A percentile compares a stretch with the other conserved stretches of the same genome.
phyloP scores from a whole-genome alignment of 2,797 vertebrate genomes.

The Macropodus opercularis region DNA sequence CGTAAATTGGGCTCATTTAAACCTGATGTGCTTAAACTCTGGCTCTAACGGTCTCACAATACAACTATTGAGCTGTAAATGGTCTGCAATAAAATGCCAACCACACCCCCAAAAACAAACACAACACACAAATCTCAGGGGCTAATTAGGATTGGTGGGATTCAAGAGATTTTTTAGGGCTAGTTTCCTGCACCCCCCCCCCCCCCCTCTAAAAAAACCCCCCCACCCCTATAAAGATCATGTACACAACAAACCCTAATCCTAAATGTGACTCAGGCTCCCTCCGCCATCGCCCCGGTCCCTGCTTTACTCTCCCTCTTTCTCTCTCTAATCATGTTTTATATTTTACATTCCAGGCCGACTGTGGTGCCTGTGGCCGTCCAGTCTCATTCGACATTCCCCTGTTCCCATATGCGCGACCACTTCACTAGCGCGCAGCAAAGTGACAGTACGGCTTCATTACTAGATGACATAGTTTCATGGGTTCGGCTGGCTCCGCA shows the following conservation, averaged over 20 bases:
- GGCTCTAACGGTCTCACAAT: neutral
- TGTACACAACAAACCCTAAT: slow-evolving; percentile 60
- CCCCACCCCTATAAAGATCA: slow-evolving; percentile 43
- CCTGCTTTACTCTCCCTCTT: slow-evolving; percentile 17
- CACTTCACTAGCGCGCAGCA: slow-evolving; percentile 45
- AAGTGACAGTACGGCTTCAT: slow-evolving; percentile 40
- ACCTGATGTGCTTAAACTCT: slow-evolving; percentile 3
- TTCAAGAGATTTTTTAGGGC: slow-evolving; percentile 2
- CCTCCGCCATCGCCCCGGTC: slow-evolving; percentile 20
- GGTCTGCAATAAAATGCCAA: slow-evolving; percentile 14
- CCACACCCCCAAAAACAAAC: slow-evolving; percentile 1
- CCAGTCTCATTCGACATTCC: slow-evolving; percentile 58
- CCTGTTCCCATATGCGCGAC: slow-evolving; percentile 57
- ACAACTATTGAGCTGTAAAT: slow-evolving; percentile 20
- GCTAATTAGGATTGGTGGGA: slow-evolving; percentile 19
- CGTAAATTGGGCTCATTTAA: neutral
- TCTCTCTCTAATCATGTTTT: slow-evolving; percentile 68
- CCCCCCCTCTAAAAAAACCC: slow-evolving; percentile 31
- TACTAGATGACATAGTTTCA: slow-evolving; percentile 43
- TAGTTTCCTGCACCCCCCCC: slow-evolving; percentile 36
- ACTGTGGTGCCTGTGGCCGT: slow-evolving; percentile 70
- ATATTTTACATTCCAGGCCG: slow-evolving; percentile 66
- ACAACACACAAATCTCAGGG: slow-evolving; percentile 3
- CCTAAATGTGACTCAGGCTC: slow-evolving; percentile 69
- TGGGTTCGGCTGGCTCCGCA: slow-evolving; percentile 37